A percentile compares a stretch with the other conserved stretches of the same genome.
Conservation (phyloP, 1,140 invertebrate species). For the Streblospio benedicti region DNA sequence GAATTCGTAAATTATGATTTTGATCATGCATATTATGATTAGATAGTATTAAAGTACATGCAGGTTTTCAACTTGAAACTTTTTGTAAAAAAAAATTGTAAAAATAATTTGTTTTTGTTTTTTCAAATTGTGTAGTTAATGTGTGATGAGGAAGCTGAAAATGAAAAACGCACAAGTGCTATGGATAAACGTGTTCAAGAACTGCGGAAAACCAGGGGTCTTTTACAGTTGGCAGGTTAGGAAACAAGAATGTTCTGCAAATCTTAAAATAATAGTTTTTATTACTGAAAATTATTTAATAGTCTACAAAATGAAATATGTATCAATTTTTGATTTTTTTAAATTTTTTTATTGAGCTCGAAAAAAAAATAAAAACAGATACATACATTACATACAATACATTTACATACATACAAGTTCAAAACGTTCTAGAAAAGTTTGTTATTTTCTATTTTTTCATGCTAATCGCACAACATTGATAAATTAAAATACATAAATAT, state of each 20-base stretch:
- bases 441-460: too few relatives aligned
- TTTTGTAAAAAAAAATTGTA: not conserved
- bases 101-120: not conserved
- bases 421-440: too few relatives aligned
- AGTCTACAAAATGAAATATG: not conserved
- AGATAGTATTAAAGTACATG: not conserved
- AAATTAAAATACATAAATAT: too few relatives aligned
- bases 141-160: constrained; percentile 93
- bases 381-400: too few relatives aligned
- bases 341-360: not conserved
- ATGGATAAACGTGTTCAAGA: constrained; percentile 78
- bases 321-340: not conserved
- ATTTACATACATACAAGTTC: too few relatives aligned
- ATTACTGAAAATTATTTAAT: not conserved
- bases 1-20: constrained; percentile 2
- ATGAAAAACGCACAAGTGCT: constrained; percentile 79
- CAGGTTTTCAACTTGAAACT: not conserved
- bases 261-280: not conserved
- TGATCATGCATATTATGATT: not conserved
- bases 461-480: too few relatives aligned
- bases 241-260: not conserved
- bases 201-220: constrained; percentile 67
- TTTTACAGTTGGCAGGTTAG: constrained; percentile 52
- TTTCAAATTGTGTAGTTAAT: constrained; percentile 51
- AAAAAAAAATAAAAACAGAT: too few relatives aligned